phyloP scores from a whole-genome alignment of 2,888 invertebrate genomes.

The Dicranocentrus wangi region DNA sequence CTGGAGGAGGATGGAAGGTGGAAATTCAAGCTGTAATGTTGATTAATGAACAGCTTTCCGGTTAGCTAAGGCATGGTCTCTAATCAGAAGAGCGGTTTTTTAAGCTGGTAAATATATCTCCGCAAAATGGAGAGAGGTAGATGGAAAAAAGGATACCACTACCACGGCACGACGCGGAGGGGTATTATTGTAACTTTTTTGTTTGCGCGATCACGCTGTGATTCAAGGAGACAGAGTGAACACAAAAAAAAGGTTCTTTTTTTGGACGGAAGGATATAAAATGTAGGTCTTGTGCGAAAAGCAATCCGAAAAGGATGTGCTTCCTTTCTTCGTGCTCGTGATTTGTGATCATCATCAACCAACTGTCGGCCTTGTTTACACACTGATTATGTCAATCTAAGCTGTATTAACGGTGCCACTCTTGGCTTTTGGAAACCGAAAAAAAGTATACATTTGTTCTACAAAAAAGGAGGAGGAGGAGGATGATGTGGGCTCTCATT shows the following conservation, averaged over 20 bases:
- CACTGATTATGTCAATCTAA: slow-evolving; percentile 58
- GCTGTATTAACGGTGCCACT: slow-evolving; percentile 43
- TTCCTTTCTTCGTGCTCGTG: slow-evolving; percentile 24
- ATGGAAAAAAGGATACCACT: too few species aligned
- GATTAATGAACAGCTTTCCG: slow-evolving; percentile 56
- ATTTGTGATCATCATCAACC: slow-evolving; percentile 54
- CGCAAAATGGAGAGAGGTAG: too few species aligned
- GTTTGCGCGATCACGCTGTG: slow-evolving; percentile 44
- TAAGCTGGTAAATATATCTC: background rate
- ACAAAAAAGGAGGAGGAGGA: too few species aligned
- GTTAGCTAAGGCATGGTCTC: slow-evolving; percentile 35
- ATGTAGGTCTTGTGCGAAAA: too few species aligned
- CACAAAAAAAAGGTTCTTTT: slow-evolving; percentile 10
- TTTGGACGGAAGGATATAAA: background rate
- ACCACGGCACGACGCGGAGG: too few species aligned
- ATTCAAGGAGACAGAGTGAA: slow-evolving; percentile 58
- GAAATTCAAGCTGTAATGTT: slow-evolving; percentile 47
- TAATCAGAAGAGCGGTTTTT: slow-evolving; percentile 32
- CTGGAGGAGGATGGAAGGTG: too few species aligned
- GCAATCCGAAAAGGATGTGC: too few species aligned
- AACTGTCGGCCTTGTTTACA: slow-evolving; percentile 58
- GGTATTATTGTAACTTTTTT: too few species aligned
- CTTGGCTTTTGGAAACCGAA: too few species aligned
- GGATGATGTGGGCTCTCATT: too few species aligned
- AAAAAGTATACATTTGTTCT: too few species aligned